These are phyloP conservation scores for Cochlearius cochlearius DNA, from an alignment of 2,113 vertebrate species.

Conservation along the genomic window DNA sequence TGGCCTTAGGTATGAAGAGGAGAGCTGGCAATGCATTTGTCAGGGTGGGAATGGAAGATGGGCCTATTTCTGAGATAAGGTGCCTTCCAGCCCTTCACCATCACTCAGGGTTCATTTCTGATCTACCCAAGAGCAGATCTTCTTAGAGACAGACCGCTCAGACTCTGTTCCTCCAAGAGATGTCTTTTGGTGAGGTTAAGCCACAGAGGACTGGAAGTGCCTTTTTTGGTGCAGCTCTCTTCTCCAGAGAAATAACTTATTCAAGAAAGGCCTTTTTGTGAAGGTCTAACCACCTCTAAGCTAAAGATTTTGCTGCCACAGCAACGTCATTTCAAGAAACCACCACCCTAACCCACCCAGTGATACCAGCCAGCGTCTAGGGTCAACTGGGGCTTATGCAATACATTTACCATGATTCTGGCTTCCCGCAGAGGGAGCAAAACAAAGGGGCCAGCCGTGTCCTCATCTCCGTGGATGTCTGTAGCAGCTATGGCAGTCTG, in stretches of 20 bases:
- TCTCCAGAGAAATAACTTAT: background rate
- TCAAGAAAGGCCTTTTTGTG: background rate
- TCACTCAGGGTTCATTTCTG: background rate
- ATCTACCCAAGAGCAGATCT: background rate
- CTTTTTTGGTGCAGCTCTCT: background rate
- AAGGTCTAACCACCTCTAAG: background rate
- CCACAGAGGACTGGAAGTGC: background rate
- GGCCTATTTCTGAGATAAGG: background rate
- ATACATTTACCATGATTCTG: background rate
- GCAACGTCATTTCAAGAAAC: background rate
- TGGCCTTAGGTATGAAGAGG: background rate
- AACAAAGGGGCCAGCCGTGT: accelerated
- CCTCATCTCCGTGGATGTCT: background rate
- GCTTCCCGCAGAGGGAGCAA: background rate
- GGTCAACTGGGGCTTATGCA: background rate
- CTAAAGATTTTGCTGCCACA: background rate
- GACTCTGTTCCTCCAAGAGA: background rate
- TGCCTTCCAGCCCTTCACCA: background rate
- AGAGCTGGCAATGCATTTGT: background rate
- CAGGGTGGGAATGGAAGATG: background rate
- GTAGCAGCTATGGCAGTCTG: background rate
- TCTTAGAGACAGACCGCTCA: background rate
- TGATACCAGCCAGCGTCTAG: background rate
- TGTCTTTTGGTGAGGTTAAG: background rate
- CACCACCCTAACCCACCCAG: background rate